Conservation (phyloP, 2,113 vertebrate species). For the Nanorana parkeri region DNA sequence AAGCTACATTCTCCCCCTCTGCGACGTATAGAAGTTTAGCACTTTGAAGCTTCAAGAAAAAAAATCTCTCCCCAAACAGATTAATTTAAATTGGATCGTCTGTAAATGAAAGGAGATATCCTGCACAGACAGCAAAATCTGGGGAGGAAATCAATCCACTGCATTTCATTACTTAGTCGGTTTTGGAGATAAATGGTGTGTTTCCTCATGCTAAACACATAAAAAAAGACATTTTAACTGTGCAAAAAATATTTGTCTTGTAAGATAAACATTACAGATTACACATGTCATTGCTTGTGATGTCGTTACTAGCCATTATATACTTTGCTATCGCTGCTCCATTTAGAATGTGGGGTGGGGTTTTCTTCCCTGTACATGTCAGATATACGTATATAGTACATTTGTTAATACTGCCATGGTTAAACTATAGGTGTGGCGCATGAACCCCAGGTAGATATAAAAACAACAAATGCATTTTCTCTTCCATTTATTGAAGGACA, state of each 20-base stretch:
- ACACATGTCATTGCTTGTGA: not conserved
- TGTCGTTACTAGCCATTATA: not conserved
- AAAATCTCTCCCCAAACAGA: constrained; percentile 38
- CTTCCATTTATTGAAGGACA: too few species aligned
- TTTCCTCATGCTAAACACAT: constrained; percentile 1
- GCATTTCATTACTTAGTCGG: constrained; percentile 29
- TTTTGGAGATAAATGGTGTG: not conserved
- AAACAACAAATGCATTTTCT: too few species aligned
- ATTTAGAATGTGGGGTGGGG: too few species aligned
- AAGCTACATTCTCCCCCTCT: not conserved
- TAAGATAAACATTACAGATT: not conserved
- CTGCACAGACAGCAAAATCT: constrained; percentile 23
- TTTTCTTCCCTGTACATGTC: too few species aligned
- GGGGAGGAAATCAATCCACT: constrained; percentile 13
- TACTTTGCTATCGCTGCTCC: too few species aligned
- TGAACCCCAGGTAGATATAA: too few species aligned
- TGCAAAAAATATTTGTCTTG: not conserved
- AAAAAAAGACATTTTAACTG: not conserved
- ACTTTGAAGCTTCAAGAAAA: constrained; percentile 30
- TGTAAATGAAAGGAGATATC: constrained; percentile 29
- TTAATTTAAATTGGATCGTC: constrained; percentile 40
- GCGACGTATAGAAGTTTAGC: constrained; percentile 15
- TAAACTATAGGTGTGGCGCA: too few species aligned
- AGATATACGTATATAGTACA: too few species aligned
- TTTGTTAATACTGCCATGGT: too few species aligned